Conservation (phyloP, 2,113 vertebrate species). For the Gavialis gangeticus region DNA sequence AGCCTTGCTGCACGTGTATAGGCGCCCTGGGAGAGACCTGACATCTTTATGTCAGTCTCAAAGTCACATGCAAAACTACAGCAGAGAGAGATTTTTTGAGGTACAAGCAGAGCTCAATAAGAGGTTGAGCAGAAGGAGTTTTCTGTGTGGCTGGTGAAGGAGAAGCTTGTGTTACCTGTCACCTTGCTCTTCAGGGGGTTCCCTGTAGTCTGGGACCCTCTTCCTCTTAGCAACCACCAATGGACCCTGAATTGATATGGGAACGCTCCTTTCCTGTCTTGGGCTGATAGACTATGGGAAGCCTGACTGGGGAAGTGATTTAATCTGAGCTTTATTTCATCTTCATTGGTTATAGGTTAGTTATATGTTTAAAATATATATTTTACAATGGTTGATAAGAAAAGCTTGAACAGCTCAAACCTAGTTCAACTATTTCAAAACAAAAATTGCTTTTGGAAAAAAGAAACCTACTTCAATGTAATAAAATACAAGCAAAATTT, state of each 20-base stretch:
- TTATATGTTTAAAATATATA: not conserved
- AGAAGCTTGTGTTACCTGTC: not conserved
- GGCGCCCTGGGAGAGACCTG: no score
- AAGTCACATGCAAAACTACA: no score
- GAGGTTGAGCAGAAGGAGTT: not conserved
- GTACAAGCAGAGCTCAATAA: not conserved
- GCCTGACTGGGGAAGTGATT: not conserved
- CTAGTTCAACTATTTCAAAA: slow-evolving; percentile 49
- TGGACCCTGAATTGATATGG: no score
- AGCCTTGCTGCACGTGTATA: no score
- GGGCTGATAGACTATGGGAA: no score
- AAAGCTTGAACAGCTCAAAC: not conserved
- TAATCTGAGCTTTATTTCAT: not conserved
- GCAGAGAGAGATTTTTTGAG: no score
- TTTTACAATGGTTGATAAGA: not conserved
- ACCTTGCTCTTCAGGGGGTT: not conserved
- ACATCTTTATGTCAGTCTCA: no score
- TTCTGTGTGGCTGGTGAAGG: not conserved
- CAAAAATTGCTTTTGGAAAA: slow-evolving; percentile 6
- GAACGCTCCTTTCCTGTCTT: no score
- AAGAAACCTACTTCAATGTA: slow-evolving; percentile 24
- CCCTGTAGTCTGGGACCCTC: not conserved
- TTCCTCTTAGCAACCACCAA: not conserved
- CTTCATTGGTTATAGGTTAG: not conserved
- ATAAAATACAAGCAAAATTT: slow-evolving; percentile 20